phyloP scores from a whole-genome alignment of 2,888 invertebrate genomes.

The Lathronympha strigana region DNA sequence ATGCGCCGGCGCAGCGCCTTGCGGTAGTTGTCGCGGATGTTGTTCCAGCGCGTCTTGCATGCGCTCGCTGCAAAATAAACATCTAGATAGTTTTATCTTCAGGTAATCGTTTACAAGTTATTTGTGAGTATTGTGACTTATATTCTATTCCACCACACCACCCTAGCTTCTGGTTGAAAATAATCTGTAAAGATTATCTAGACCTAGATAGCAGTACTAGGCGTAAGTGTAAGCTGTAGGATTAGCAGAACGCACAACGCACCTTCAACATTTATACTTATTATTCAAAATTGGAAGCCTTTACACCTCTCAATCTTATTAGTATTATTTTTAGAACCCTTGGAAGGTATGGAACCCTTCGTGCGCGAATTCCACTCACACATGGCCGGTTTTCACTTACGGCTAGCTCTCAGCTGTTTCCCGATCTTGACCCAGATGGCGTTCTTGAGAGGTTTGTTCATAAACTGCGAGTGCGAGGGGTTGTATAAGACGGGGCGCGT shows the following conservation, averaged over 20 bases:
- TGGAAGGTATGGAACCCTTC: neutral
- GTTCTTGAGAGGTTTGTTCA: constrained; percentile 33
- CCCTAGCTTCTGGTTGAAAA: too few species aligned
- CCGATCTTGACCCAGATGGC: constrained; percentile 39
- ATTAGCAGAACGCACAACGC: too few species aligned
- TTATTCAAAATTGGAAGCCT: neutral
- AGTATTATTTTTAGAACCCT: too few species aligned
- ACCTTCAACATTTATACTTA: neutral
- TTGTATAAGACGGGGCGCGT: constrained; percentile 43
- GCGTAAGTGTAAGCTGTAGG: too few species aligned
- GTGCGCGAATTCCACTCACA: too few species aligned
- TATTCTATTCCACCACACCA: too few species aligned
- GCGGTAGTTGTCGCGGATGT: constrained; percentile 45
- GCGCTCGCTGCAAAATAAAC: constrained; percentile 39
- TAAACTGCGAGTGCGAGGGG: constrained; percentile 33
- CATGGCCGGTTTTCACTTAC: constrained; percentile 1
- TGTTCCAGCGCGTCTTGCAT: constrained; percentile 44
- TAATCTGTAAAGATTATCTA: too few species aligned
- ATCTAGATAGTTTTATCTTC: too few species aligned
- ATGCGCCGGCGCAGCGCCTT: constrained; percentile 31
- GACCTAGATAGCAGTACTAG: too few species aligned
- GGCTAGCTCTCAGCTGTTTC: constrained; percentile 13
- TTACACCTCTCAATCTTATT: too few species aligned
- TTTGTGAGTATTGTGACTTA: too few species aligned
- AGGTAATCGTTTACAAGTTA: too few species aligned